Base-by-base conservation (phyloP, 2,797 vertebrate genomes). In the Craterocephalus amniculus region DNA sequence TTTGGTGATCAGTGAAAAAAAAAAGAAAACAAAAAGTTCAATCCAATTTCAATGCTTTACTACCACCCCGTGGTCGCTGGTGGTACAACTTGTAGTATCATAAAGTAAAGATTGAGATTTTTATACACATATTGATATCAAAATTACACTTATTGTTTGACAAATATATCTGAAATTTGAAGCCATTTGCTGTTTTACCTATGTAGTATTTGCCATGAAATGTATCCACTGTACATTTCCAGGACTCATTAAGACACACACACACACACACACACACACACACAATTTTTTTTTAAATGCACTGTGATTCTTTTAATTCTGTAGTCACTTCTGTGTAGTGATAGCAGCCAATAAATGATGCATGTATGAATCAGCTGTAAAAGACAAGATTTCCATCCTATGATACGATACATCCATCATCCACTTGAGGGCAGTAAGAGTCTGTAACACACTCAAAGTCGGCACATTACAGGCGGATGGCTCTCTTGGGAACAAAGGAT, bases 401-500 rank as follows among this genome's bases (percentile, higher is more conserved):
- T 13, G 22, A 3, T 87, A 80, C 62, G 81, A 68, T 71, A 58
- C 40, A 27, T 2, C 1, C 0, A 48, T 49, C 4, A 0, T 48
- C 82, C 92, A 89, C 90, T 84, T 36, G 92, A 72, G 84, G 90
- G 81, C 90, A 93, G 90, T 88, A 85, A 24, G 51, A 72, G 59
- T 79, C 84, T 85, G 32, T 43, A 49, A 22, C 70, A 72, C 54
- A 79, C 18, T 31, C 20, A 11, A 32, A 29, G 48, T 31, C 49
- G 62, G 35, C 43, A 58, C 34, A 20, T 35, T 26, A 31, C 63
- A 31, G 24, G 74, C 64, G 2, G 2, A 71, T 61, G 14, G 62
- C 49, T 70, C 87, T 87, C 81, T 67, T 55, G 87, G 86, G 88
- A 91, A 88, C 90, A 89, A 90, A 91, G 87, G 90, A 92, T 91